Evolutionary conservation across 2,113 vertebrate species (phyloP).

Genomic region (Ginglymostoma cirratum): DNA sequence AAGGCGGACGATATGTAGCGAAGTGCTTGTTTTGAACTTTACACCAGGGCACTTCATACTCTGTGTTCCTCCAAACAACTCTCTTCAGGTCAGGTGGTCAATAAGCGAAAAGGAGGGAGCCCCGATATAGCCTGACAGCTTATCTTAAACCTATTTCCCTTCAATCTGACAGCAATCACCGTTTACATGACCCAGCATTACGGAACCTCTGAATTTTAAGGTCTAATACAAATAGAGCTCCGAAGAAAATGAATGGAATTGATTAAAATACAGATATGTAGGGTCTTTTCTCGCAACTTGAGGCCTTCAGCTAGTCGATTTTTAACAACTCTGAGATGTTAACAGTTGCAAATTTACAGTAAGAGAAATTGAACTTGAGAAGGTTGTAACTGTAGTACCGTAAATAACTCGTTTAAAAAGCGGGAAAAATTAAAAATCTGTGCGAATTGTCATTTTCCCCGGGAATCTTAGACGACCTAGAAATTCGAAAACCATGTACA

Average conservation of each 20-base stretch:
- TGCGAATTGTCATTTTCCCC: background rate
- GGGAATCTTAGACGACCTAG: background rate
- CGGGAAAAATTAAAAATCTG: background rate
- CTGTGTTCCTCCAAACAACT: no score
- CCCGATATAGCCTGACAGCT: background rate
- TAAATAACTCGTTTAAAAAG: background rate
- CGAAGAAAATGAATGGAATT: background rate
- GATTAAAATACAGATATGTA: background rate
- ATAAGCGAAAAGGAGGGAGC: background rate
- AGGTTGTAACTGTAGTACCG: background rate
- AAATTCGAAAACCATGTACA: background rate
- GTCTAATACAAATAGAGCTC: background rate
- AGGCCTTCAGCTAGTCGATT: background rate
- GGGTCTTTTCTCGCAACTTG: background rate
- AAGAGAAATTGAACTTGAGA: background rate
- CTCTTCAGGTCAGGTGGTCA: background rate
- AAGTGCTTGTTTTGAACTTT: background rate
- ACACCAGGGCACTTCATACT: background rate
- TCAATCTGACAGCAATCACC: background rate
- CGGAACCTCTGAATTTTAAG: background rate
- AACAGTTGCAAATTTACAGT: background rate
- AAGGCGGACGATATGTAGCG: background rate
- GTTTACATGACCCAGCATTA: background rate
- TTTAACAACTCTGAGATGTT: no score
- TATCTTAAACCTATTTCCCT: background rate